A percentile compares a stretch with the other conserved stretches of the same genome.
These are phyloP conservation scores for Brachystomella parvula DNA, from an alignment of 1,140 invertebrate species.

Conservation along the genomic window DNA sequence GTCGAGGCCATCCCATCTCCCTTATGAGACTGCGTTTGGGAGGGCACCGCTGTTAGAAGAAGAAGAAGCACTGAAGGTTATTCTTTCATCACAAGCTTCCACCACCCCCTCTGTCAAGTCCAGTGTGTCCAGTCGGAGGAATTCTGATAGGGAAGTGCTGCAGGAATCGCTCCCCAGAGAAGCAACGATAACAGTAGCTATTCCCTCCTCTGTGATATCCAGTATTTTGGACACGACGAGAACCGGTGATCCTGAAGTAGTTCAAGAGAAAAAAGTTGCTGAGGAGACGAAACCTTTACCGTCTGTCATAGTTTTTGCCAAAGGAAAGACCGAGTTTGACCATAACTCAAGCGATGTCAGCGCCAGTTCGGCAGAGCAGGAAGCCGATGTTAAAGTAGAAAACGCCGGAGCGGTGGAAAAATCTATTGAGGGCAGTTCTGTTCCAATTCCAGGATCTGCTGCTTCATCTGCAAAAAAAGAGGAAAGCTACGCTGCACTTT, in stretches of 20 bases:
- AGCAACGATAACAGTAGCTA: not conserved
- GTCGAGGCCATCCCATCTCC: slow-evolving; percentile 2
- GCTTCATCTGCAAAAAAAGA: slow-evolving; percentile 8
- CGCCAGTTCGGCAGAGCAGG: not conserved
- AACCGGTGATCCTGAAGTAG: not conserved
- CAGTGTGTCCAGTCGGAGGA: slow-evolving; percentile 8
- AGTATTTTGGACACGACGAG: not conserved
- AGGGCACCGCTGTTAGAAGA: slow-evolving; percentile 40
- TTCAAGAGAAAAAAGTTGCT: not conserved
- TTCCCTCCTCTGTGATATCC: not conserved
- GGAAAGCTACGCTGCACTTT: slow-evolving; percentile 23
- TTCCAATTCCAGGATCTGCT: not conserved
- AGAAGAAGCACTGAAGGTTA: slow-evolving; percentile 40
- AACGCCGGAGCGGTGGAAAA: not conserved
- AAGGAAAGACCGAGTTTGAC: not conserved
- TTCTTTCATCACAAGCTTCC: slow-evolving; percentile 25
- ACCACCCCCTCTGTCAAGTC: not conserved
- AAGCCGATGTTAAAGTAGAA: too few relatives aligned
- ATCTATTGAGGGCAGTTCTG: not conserved
- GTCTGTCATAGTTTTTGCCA: slow-evolving; percentile 2
- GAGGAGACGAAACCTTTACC: not conserved
- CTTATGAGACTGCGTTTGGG: slow-evolving; percentile 10
- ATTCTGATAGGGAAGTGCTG: too few relatives aligned
- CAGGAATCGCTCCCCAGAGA: too few relatives aligned
- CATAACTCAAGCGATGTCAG: not conserved